Percentiles rank a stretch among this genome's conserved stretches.
phyloP scores from a whole-genome alignment of 1,140 invertebrate species.

The Cataglyphis hispanica region DNA sequence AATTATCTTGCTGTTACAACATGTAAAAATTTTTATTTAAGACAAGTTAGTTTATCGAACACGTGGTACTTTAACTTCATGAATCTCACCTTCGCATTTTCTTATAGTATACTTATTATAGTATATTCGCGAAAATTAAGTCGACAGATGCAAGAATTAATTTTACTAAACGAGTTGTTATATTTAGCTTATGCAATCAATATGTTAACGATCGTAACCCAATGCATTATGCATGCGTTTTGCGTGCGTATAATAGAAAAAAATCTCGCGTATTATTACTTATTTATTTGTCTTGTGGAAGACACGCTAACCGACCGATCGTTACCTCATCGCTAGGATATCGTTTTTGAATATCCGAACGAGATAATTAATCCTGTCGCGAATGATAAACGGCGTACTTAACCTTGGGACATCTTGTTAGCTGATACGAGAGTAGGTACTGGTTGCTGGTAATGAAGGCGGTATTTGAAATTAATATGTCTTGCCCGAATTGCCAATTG shows the following conservation, averaged over 20 bases:
- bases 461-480: slow-evolving; percentile 59
- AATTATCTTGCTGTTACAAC: no score
- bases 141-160: background rate
- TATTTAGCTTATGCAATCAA: slow-evolving; percentile 6
- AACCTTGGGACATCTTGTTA: slow-evolving; percentile 62
- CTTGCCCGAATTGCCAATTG: background rate
- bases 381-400: slow-evolving; percentile 56
- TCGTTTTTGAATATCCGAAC: slow-evolving; percentile 49
- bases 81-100: background rate
- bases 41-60: background rate
- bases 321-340: slow-evolving; percentile 39
- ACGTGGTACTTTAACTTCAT: background rate
- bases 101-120: background rate
- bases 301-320: slow-evolving; percentile 19
- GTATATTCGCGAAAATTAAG: background rate
- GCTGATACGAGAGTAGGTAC: slow-evolving; percentile 34
- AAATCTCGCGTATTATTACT: background rate
- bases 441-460: slow-evolving; percentile 43
- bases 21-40: background rate
- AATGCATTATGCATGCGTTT: slow-evolving; percentile 44
- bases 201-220: slow-evolving; percentile 14
- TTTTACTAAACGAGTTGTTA: background rate
- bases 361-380: slow-evolving; percentile 58
- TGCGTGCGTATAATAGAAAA: slow-evolving; percentile 1
- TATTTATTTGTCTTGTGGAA: slow-evolving; percentile 34